phyloP scores from a whole-genome alignment of 2,888 invertebrate species.

The Platycheirus albimanus region DNA sequence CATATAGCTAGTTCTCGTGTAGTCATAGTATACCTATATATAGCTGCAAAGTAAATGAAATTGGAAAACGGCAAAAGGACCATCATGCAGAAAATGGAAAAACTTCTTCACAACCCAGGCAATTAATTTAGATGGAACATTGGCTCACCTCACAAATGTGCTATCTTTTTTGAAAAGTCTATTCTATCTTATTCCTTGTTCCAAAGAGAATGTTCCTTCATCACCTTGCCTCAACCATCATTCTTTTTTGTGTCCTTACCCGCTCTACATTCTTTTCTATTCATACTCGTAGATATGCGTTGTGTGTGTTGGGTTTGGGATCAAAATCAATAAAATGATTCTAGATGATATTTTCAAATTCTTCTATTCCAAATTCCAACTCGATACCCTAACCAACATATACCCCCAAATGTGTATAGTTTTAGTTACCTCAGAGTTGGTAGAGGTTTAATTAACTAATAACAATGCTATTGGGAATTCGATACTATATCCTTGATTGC shows the following conservation, averaged over 20 bases:
- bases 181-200: constrained; percentile 11
- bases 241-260: no score
- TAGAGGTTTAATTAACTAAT: constrained; percentile 63
- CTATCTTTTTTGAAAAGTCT: constrained; percentile 20
- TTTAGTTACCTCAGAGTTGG: constrained; percentile 20
- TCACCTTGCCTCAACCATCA: background rate
- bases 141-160: constrained; percentile 50
- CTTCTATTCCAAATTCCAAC: constrained; percentile 1
- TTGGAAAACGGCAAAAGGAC: constrained; percentile 79
- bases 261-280: background rate
- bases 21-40: background rate
- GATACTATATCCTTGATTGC: constrained; percentile 36
- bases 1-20: background rate
- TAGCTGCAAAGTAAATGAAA: constrained; percentile 64
- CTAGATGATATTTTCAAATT: constrained; percentile 33
- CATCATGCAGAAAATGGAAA: constrained; percentile 80
- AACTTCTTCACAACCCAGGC: constrained; percentile 75
- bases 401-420: constrained; percentile 10
- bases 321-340: constrained; percentile 49
- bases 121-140: constrained; percentile 68
- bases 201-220: background rate
- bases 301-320: no score
- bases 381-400: no score
- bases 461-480: constrained; percentile 42
- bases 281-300: background rate